Percentiles rank a stretch among this genome's conserved stretches.
phyloP scores from a whole-genome alignment of 2,888 invertebrate genomes.

The Digitonthophagus gazella region DNA sequence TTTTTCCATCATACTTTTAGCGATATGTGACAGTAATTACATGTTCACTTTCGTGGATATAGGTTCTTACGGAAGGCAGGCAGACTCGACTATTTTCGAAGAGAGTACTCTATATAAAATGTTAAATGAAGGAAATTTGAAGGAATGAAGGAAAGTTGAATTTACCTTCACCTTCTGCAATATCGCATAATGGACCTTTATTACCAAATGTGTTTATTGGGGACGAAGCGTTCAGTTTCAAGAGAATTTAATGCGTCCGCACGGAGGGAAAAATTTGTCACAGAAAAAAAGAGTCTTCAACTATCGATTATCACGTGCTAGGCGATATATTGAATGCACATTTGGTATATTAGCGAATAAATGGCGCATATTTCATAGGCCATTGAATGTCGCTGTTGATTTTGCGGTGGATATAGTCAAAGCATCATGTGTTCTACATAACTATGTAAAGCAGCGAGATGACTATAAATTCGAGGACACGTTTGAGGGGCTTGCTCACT shows the following conservation, averaged over 20 bases:
- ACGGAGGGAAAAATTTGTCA: background rate
- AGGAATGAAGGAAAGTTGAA: too few relatives aligned
- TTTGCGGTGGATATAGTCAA: slow-evolving; percentile 1
- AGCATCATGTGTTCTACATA: background rate
- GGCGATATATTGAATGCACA: slow-evolving; percentile 6
- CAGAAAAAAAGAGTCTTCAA: background rate
- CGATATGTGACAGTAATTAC: slow-evolving; percentile 27
- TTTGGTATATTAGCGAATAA: slow-evolving; percentile 6
- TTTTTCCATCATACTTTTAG: slow-evolving; percentile 34
- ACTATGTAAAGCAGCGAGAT: background rate
- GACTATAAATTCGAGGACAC: too few relatives aligned
- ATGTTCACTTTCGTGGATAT: slow-evolving; percentile 35
- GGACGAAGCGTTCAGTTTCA: background rate
- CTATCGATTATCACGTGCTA: background rate
- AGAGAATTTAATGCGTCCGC: background rate
- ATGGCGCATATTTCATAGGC: slow-evolving; percentile 9
- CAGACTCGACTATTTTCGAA: background rate
- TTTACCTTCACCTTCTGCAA: too few relatives aligned
- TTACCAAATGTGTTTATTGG: background rate
- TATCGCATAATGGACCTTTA: too few relatives aligned
- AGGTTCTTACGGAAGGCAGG: slow-evolving; percentile 33
- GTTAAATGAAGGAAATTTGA: too few relatives aligned
- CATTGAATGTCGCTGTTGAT: background rate
- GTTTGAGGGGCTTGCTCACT: too few relatives aligned
- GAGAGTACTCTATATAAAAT: too few relatives aligned